phyloP scores from a whole-genome alignment of 2,113 vertebrate genomes.

The Colinus virginianus region DNA sequence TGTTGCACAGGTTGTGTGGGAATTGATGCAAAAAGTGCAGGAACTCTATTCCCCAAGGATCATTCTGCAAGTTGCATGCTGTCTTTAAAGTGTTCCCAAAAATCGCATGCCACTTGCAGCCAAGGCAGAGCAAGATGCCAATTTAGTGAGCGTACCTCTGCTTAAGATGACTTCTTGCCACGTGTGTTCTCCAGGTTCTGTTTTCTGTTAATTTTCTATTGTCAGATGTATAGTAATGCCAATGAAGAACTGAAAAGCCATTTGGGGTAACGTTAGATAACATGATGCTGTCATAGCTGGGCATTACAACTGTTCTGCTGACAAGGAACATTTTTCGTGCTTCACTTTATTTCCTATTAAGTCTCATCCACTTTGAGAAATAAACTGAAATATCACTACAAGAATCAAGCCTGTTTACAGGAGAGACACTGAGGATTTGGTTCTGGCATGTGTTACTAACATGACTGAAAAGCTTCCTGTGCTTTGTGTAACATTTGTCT shows the following conservation, averaged over 20 bases:
- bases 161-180: conserved; percentile 11
- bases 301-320: conserved; percentile 42
- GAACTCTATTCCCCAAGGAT: neutral
- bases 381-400: conserved; percentile 11
- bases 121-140: neutral
- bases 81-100: neutral
- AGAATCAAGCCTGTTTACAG: neutral
- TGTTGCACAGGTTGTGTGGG: neutral
- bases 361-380: conserved; percentile 32
- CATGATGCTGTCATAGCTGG: conserved; percentile 18
- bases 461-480: neutral
- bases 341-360: conserved; percentile 49
- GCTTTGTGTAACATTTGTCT: neutral
- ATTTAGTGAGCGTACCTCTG: neutral
- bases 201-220: conserved; percentile 11
- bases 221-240: neutral
- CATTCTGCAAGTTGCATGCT: neutral
- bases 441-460: neutral
- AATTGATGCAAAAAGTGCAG: neutral
- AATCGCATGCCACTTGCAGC: neutral
- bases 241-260: neutral
- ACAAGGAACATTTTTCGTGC: neutral
- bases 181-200: neutral
- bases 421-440: neutral
- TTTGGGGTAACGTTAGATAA: conserved; percentile 9